These are phyloP conservation scores for Tetramorium alpestre DNA, from an alignment of 1,140 invertebrate genomes.

Conservation along the genomic window DNA sequence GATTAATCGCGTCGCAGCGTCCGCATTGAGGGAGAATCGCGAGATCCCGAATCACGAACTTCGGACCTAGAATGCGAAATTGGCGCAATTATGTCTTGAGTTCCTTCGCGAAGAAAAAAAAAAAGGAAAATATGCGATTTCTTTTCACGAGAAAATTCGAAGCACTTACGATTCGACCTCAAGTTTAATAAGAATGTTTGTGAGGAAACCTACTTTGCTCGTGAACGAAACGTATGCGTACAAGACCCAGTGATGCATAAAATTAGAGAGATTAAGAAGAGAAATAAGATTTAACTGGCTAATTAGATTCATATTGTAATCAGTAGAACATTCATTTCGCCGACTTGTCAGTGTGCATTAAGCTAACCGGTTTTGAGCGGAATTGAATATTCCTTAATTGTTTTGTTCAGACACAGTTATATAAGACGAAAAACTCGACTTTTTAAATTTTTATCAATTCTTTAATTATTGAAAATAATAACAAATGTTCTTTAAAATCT, in stretches of 20 bases:
- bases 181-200: not conserved
- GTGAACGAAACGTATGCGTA: not conserved
- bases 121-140: not conserved
- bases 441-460: not conserved
- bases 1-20: slow-evolving; percentile 36
- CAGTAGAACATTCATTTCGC: not conserved
- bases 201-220: not conserved
- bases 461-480: not conserved
- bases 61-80: not conserved
- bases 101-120: not conserved
- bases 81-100: not conserved
- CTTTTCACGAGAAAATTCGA: not conserved
- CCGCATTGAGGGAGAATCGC: not conserved
- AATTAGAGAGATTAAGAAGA: not conserved
- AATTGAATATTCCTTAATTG: not conserved
- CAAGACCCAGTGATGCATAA: not conserved
- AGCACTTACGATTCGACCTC: not conserved
- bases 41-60: not conserved
- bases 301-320: slow-evolving; percentile 15
- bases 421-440: not conserved
- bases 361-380: not conserved
- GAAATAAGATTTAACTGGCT: slow-evolving; percentile 5
- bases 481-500: not conserved
- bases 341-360: not conserved
- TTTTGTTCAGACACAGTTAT: not conserved